A percentile compares a stretch with the other conserved stretches of the same genome.
Conservation (phyloP, 2,888 invertebrate genomes). For the Netelia inedita region DNA sequence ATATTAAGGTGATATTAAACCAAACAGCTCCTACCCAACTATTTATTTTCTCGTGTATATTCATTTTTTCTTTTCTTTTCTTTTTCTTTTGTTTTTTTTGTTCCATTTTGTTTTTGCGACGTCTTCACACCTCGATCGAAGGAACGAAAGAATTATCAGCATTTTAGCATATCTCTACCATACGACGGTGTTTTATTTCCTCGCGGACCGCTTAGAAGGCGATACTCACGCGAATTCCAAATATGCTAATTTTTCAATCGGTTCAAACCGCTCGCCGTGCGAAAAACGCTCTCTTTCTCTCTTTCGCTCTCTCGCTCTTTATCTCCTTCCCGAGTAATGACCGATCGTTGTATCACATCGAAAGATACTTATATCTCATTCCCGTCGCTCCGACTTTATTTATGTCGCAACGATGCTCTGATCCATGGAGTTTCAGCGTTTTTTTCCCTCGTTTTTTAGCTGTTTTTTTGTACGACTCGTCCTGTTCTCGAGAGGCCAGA, state of each 20-base stretch:
- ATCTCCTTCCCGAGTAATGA: conserved; percentile 61
- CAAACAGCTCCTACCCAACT: conserved; percentile 27
- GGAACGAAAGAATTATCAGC: conserved; percentile 63
- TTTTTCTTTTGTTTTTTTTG: background rate
- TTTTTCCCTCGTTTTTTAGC: background rate
- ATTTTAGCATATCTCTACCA: conserved; percentile 49
- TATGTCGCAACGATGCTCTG: conserved; percentile 28
- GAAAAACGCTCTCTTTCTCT: conserved; percentile 45
- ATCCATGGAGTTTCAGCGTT: conserved; percentile 31
- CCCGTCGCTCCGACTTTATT: conserved; percentile 50
- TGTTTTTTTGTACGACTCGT: conserved; percentile 17
- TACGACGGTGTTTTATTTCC: conserved; percentile 34
- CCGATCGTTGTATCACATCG: conserved; percentile 68
- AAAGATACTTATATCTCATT: conserved; percentile 67
- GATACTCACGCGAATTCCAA: conserved; percentile 60
- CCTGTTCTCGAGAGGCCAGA: conserved; percentile 25
- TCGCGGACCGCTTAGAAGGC: background rate
- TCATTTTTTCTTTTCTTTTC: background rate
- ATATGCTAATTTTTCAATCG: conserved; percentile 60
- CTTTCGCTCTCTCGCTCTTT: conserved; percentile 44
- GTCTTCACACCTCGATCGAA: background rate
- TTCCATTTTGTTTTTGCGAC: background rate
- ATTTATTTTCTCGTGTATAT: conserved; percentile 25
- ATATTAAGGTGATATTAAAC: conserved; percentile 35
- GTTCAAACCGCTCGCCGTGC: background rate